Percentiles rank a stretch among this genome's conserved stretches.
Evolutionary conservation across 2,113 vertebrate species (phyloP).

Genomic region (Sterrhoptilus dennistouni): DNA sequence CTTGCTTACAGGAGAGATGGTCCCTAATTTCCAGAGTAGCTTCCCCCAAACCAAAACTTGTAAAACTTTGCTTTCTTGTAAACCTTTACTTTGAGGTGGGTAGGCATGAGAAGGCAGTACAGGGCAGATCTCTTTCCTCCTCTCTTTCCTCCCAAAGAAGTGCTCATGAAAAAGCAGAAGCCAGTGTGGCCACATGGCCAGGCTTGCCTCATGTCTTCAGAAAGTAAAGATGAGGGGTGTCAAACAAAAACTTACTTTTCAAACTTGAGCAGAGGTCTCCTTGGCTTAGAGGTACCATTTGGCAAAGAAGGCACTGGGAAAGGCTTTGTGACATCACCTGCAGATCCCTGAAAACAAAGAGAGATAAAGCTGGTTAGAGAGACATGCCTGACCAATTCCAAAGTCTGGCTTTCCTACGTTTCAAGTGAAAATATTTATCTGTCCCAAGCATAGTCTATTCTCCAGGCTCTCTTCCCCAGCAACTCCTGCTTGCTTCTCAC

Average conservation of each 20-base stretch:
- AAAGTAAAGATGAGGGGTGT: neutral
- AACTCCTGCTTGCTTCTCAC: neutral
- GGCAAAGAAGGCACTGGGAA: constrained; percentile 78
- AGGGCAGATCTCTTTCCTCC: neutral
- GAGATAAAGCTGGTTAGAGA: neutral
- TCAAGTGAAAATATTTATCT: neutral
- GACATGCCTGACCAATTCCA: neutral
- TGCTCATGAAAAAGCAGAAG: neutral
- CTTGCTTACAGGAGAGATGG: neutral
- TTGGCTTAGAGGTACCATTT: constrained; percentile 70
- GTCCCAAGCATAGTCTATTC: neutral
- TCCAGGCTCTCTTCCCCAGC: neutral
- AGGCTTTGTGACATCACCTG: constrained; percentile 60
- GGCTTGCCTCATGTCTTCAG: neutral
- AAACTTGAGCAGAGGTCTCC: constrained; percentile 75
- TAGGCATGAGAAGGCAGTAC: neutral
- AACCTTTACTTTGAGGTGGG: neutral
- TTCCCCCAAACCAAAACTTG: neutral
- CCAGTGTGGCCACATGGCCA: neutral
- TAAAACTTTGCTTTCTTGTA: neutral
- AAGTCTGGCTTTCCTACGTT: neutral
- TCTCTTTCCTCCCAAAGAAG: neutral
- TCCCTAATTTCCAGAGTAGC: neutral
- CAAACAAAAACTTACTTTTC: constrained; percentile 77
- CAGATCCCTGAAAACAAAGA: constrained; percentile 68